Evolutionary conservation across 2,797 vertebrate genomes (phyloP), one percentile per base, ranked within the genome.

Genomic region (Coranthus polyacanthus): DNA sequence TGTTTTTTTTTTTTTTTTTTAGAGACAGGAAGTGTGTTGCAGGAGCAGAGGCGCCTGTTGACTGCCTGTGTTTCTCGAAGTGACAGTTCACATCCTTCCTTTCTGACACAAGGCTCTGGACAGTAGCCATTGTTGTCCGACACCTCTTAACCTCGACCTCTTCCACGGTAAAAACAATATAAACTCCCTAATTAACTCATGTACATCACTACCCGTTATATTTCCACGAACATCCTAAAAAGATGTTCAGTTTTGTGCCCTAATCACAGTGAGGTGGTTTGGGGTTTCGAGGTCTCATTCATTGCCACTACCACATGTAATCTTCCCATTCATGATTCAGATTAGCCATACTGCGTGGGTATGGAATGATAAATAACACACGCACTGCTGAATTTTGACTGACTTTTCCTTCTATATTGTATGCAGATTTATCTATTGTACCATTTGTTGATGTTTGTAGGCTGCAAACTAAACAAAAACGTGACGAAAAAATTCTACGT

Each of bases 21-120:
- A 20, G 56, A 32, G 69, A 82, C 21, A 1, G 82, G 77, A 86
- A 82, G 44, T 32, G 22, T 66, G 26, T 3, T 21, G 18, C 3
- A 1, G 62, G 12, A 67, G 46, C 20, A 11, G 41, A 83, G 90
- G 84, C 75, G 87, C 82, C 88, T 82, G 80, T 45, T 21, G 38
- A 32, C 78, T 72, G 80, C 37, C 18, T 56, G 26, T 34, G 34
- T 81, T 65, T 79, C 16, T 42, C 45, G 29, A 79, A 73, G 45
- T 68, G 68, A 80, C 59, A 78, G 17, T 72, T 71, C 54, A 82
- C 17, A 79, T 91, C 89, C 89, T 91, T 92, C 85, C 88, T 73
- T 1, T 64, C 12, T 49, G 39, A 64, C 8, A 3, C 0, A 5
- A 6, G 13, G 10, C 21, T 7, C 17, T 12, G 41, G 37, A 75